These are phyloP conservation scores for Burhinus oedicnemus DNA, from an alignment of 2,113 vertebrate species.

Conservation along the genomic window DNA sequence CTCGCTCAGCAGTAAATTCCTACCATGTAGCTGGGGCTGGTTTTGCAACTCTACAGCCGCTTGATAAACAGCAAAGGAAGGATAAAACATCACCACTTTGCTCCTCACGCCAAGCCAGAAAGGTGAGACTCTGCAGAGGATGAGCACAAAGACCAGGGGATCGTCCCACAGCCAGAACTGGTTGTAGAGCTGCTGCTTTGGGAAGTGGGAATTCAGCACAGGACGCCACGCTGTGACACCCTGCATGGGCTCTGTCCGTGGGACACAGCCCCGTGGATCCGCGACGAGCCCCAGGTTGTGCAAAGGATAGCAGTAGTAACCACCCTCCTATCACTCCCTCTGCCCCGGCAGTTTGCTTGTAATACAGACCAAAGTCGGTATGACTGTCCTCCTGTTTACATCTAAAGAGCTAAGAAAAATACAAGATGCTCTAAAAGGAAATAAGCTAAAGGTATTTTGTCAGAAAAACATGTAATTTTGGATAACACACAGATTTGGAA, in stretches of 20 bases:
- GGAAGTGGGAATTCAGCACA: background rate
- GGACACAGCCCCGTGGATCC: background rate
- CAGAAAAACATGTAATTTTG: background rate
- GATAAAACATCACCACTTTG: background rate
- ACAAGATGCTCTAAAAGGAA: background rate
- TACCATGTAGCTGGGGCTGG: background rate
- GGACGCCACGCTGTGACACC: too few species aligned
- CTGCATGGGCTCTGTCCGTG: background rate
- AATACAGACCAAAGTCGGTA: background rate
- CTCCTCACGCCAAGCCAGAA: background rate
- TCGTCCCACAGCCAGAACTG: fast-evolving
- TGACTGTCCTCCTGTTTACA: background rate
- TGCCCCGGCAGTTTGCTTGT: background rate
- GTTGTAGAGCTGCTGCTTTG: background rate
- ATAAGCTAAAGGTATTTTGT: background rate
- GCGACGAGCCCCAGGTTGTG: background rate
- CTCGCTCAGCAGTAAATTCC: background rate
- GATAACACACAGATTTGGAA: background rate
- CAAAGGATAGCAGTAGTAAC: background rate
- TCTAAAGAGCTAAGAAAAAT: background rate
- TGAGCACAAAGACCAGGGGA: background rate
- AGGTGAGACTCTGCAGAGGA: background rate
- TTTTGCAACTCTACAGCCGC: background rate
- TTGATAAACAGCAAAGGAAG: background rate
- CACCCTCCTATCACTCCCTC: background rate